Percentiles rank a stretch among this genome's conserved stretches.
phyloP scores from a whole-genome alignment of 1,140 invertebrate species.

The Caerostris darwini region DNA sequence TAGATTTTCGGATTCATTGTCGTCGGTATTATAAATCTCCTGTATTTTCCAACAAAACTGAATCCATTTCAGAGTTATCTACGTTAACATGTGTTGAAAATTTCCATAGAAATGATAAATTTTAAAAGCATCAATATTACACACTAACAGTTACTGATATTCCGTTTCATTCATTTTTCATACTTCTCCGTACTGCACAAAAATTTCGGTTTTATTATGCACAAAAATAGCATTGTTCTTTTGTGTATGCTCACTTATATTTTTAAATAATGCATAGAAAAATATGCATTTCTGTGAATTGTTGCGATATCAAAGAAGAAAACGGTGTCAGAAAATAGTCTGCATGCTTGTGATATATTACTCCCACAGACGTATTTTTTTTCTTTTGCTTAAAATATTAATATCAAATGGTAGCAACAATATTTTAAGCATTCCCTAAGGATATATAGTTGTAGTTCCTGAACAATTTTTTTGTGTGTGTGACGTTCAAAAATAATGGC shows the following conservation, averaged over 20 bases:
- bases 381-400: not conserved
- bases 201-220: not conserved
- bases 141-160: not conserved
- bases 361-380: not conserved
- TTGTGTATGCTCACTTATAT: not conserved
- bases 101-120: not conserved
- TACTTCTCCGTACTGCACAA: not conserved
- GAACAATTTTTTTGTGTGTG: not conserved
- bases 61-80: too few species aligned
- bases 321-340: not conserved
- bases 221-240: not conserved
- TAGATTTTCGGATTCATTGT: too few species aligned
- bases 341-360: not conserved
- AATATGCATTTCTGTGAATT: not conserved
- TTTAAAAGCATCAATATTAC: not conserved
- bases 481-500: not conserved
- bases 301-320: not conserved
- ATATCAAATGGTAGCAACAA: not conserved
- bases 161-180: not conserved
- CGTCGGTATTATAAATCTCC: too few species aligned
- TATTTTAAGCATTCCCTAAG: conserved; percentile 5
- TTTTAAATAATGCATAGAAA: not conserved
- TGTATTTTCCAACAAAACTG: too few species aligned
- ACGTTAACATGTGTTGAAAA: not conserved
- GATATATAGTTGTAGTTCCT: not conserved